A percentile compares a stretch with the other conserved stretches of the same genome.
These are phyloP conservation scores for Gorsachius goisagi DNA, from an alignment of 2,113 vertebrate genomes.

Conservation along the genomic window DNA sequence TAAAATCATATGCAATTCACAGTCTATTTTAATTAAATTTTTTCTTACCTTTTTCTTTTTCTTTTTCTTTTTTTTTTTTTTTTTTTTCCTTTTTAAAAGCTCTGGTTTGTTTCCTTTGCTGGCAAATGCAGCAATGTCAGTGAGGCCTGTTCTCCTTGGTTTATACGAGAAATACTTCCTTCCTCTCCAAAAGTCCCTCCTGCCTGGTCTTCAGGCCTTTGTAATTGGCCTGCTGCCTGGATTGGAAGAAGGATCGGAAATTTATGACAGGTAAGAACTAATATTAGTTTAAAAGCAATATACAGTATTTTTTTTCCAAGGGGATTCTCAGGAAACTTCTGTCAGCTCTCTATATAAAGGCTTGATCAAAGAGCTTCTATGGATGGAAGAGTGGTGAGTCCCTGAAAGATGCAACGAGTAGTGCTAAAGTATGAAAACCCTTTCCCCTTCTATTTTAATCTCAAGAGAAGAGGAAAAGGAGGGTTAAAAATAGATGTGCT, in stretches of 20 bases:
- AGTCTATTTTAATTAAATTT: background rate
- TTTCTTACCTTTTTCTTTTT: no score
- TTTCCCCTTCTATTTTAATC: background rate
- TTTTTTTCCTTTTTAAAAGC: slow-evolving; percentile 9
- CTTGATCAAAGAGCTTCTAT: background rate
- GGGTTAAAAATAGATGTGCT: background rate
- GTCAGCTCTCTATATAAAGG: background rate
- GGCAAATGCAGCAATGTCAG: slow-evolving; percentile 92
- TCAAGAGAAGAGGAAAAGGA: background rate
- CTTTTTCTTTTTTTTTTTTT: background rate
- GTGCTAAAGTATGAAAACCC: background rate
- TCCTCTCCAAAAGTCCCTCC: slow-evolving; percentile 89
- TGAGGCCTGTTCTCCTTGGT: slow-evolving; percentile 88
- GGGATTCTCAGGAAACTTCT: background rate
- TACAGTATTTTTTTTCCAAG: background rate
- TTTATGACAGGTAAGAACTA: slow-evolving; percentile 88
- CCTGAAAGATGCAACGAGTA: background rate
- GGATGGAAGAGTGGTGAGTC: background rate
- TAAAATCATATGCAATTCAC: background rate
- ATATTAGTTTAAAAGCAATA: background rate
- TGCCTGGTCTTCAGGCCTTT: slow-evolving; percentile 96
- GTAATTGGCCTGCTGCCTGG: slow-evolving; percentile 91
- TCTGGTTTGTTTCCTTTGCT: slow-evolving; percentile 93
- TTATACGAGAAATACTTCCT: slow-evolving; percentile 97
- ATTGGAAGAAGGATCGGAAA: slow-evolving; percentile 93